phyloP scores from a whole-genome alignment of 2,113 vertebrate species.

The Pseudorasbora parva region DNA sequence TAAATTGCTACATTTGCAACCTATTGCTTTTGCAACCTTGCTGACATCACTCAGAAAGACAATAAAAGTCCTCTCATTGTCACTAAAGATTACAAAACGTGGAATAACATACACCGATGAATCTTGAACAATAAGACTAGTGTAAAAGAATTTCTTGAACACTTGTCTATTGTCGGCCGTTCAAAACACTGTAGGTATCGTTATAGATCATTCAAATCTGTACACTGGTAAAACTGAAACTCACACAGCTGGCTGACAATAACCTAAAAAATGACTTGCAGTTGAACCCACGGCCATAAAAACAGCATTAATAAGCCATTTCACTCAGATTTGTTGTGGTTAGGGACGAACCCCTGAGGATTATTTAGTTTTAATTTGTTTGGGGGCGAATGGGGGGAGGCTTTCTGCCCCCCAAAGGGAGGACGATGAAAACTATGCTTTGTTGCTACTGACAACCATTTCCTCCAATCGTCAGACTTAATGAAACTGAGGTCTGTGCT shows the following conservation, averaged over 20 bases:
- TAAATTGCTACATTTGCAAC: background rate
- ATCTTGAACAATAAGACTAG: background rate
- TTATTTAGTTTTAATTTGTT: conserved; percentile 53
- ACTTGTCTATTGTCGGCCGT: background rate
- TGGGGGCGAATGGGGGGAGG: background rate
- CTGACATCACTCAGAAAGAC: background rate
- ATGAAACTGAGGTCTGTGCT: conserved; percentile 56
- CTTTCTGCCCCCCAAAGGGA: conserved; percentile 34
- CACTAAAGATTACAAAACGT: background rate
- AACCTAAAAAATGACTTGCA: background rate
- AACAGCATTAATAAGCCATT: conserved; percentile 38
- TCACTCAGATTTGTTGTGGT: conserved; percentile 23
- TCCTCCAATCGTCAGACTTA: conserved; percentile 58
- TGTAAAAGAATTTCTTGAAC: background rate
- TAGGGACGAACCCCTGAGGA: conserved; percentile 21
- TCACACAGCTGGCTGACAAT: background rate
- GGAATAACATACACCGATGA: background rate
- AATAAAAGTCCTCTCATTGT: background rate
- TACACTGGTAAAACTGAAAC: background rate
- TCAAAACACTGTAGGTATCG: background rate
- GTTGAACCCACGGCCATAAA: conserved; percentile 1
- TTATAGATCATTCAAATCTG: background rate
- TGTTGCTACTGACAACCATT: conserved; percentile 55
- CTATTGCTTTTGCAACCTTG: background rate
- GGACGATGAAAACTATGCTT: conserved; percentile 55